Evolutionary conservation across 2,113 vertebrate species (phyloP), one percentile per base, ranked within the genome.

Genomic region (Nanger granti): DNA sequence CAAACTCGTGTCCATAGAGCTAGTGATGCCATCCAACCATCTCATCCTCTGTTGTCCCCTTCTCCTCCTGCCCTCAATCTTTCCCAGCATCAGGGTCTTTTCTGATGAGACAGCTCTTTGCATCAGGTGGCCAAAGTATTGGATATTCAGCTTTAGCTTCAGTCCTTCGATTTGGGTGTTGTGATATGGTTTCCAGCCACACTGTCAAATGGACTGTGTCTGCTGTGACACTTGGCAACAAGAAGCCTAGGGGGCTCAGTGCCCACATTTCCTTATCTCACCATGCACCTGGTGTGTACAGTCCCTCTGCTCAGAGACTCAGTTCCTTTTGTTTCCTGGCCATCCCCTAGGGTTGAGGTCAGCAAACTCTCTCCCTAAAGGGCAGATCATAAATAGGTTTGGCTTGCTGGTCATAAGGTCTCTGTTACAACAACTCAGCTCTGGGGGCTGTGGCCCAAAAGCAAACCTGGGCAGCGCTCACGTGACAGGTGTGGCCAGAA

Each of bases 101-200:
- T 41, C n/a, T 0, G 0, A 12, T 41, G 20, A 73, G 10, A 41
- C n/a, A 37, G n/a, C n/a, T 73, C 20, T 37, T 37, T 1, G 2
- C 20, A 73, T 73, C 20, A 22, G n/a, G 69, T 37, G 20, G 20
- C n/a, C 20, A 73, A 6, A 73, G 69, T 24, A 73, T 2, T 24
- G 69, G 69, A 73, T 6, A 5, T 24, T 41, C 69, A 73, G 69
- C n/a, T 73, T 73, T 3, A 24, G 20, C 69, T 41, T 73, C 20
- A 24, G 66, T 73, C 66, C 66, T 73, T 37, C 66, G 17, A 37
- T 60, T 7, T 4, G 1, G 11, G 49, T 9, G 28, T 54, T 44
- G 60, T 44, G 3, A 13, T 29, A 22, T 13, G 4, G n/a, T 55
- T 83, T 94, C 84, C 52, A 84, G 57, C 41, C 26, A 89, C 13